A percentile compares a stretch with the other conserved stretches of the same genome.
Evolutionary conservation across 2,888 invertebrate genomes (phyloP).

Genomic region (Bibio marci): DNA sequence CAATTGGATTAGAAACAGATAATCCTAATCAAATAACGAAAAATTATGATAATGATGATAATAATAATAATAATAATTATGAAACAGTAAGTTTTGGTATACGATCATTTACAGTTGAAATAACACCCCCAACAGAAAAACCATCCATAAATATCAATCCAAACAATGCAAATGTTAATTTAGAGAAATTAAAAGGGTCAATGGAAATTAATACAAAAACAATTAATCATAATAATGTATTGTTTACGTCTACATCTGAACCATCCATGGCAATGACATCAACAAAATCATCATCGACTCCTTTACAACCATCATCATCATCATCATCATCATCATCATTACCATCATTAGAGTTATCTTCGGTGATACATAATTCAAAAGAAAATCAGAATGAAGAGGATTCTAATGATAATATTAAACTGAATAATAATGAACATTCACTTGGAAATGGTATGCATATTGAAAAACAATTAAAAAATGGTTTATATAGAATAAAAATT

Average conservation of each 20-base stretch:
- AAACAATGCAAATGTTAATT: neutral
- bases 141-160: slow-evolving; percentile 1
- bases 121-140: slow-evolving; percentile 11
- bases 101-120: slow-evolving; percentile 13
- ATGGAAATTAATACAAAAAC: neutral
- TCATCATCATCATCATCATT: neutral
- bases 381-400: neutral
- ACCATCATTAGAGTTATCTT: neutral
- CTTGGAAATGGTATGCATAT: slow-evolving; percentile 14
- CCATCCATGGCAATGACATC: no score
- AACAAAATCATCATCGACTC: no score
- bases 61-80: neutral
- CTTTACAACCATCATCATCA: no score
- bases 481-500: slow-evolving; percentile 23
- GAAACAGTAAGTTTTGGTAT: slow-evolving; percentile 12
- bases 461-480: slow-evolving; percentile 17
- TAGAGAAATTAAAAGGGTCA: neutral
- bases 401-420: neutral
- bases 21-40: no score
- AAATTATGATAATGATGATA: neutral
- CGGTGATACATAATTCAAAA: neutral
- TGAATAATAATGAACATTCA: slow-evolving; percentile 8
- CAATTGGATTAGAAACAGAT: no score
- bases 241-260: neutral
- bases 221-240: neutral